Conservation (phyloP, 2,113 vertebrate genomes). For the Orientallactaga bullata region DNA sequence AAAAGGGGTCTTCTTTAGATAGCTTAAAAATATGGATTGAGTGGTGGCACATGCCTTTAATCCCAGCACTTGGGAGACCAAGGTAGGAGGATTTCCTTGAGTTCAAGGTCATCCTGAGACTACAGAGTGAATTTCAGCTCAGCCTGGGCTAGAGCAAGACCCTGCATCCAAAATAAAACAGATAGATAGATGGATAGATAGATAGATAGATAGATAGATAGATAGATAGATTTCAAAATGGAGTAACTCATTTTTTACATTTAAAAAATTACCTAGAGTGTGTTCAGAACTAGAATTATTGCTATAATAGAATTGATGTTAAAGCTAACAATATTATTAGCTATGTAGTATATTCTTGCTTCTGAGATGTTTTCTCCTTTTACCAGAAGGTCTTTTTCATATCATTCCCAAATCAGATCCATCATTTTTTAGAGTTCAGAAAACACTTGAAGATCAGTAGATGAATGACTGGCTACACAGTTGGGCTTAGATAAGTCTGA, state of each 20-base stretch:
- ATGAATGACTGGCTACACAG: not conserved
- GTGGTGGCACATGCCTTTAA: too few relatives aligned
- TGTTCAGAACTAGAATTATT: conserved; percentile 26
- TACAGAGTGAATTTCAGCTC: too few relatives aligned
- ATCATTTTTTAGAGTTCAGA: conserved; percentile 6
- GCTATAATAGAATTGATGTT: not conserved
- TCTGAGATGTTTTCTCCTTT: not conserved
- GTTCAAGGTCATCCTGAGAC: too few relatives aligned
- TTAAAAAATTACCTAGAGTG: conserved; percentile 28
- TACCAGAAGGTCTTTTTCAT: not conserved
- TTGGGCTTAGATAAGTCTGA: not conserved
- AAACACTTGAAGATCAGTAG: conserved; percentile 18
- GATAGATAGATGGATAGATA: not conserved
- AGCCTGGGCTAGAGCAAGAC: too few relatives aligned
- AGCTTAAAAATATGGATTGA: not conserved
- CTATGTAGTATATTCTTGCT: not conserved
- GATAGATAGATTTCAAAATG: too few relatives aligned
- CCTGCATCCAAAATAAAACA: too few relatives aligned
- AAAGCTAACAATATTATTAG: conserved; percentile 34
- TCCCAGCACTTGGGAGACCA: too few relatives aligned
- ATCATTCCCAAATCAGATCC: not conserved
- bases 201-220: not conserved
- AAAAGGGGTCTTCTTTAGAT: conserved; percentile 19
- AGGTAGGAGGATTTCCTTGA: too few relatives aligned
- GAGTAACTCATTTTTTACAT: not conserved